Evolutionary conservation across 2,888 invertebrate genomes (phyloP).

Genomic region (Reticulitermes lucifugus): DNA sequence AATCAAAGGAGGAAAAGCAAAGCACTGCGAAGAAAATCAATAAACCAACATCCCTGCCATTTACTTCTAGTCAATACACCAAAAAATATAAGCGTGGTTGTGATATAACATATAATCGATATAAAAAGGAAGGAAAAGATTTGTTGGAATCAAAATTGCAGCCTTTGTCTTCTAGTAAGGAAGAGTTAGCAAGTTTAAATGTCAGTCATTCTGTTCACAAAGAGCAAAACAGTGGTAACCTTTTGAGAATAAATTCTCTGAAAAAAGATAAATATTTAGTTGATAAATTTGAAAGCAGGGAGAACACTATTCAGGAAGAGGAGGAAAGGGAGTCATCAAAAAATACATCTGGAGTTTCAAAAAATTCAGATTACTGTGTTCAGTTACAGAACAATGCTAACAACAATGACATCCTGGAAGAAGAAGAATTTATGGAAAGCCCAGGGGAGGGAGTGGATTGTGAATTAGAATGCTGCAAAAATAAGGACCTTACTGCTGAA

Average conservation of each 20-base stretch:
- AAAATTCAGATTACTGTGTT: not conserved
- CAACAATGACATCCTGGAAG: slow-evolving; percentile 36
- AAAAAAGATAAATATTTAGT: not conserved
- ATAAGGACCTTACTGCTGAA: slow-evolving; percentile 30
- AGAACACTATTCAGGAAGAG: slow-evolving; percentile 14
- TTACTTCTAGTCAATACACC: slow-evolving; percentile 64
- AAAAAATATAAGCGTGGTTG: slow-evolving; percentile 57
- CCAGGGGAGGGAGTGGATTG: slow-evolving; percentile 25
- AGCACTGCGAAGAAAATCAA: slow-evolving; percentile 60
- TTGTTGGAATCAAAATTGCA: not conserved
- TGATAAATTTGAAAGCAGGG: slow-evolving; percentile 28
- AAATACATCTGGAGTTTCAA: not conserved
- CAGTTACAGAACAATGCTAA: not conserved
- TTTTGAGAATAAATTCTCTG: not conserved
- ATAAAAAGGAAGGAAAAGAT: slow-evolving; percentile 11
- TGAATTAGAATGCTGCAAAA: slow-evolving; percentile 42
- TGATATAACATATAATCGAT: slow-evolving; percentile 29
- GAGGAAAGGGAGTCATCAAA: not conserved
- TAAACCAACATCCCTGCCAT: slow-evolving; percentile 50
- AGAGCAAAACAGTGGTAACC: not conserved
- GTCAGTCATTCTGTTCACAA: not conserved
- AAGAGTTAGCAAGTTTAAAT: not conserved
- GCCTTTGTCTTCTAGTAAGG: not conserved
- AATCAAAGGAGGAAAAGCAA: slow-evolving; percentile 59
- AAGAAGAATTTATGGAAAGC: slow-evolving; percentile 41